Evolutionary conservation across 2,888 invertebrate species (phyloP).

Genomic region (Agrotis ipsilon): DNA sequence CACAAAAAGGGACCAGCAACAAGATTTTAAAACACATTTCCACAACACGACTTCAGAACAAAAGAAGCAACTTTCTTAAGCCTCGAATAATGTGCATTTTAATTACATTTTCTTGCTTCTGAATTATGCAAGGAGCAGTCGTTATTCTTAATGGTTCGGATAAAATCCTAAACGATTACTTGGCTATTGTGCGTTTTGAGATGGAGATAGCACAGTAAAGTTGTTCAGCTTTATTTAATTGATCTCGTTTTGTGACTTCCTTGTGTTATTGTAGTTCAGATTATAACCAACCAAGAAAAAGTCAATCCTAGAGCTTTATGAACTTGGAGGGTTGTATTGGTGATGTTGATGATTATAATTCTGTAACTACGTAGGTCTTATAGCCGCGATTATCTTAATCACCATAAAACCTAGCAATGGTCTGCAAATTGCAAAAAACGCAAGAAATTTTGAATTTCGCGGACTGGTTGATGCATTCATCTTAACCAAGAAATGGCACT

Average conservation of each 20-base stretch:
- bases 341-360: too few species aligned
- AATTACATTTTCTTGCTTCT: conserved; percentile 82
- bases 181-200: conserved; percentile 72
- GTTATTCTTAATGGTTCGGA: conserved; percentile 82
- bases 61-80: conserved; percentile 52
- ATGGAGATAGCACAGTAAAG: conserved; percentile 60
- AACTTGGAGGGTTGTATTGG: too few species aligned
- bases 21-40: conserved; percentile 74
- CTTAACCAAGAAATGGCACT: too few species aligned
- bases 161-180: conserved; percentile 81
- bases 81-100: conserved; percentile 81
- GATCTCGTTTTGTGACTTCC: conserved; percentile 42
- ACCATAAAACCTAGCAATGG: too few species aligned
- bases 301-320: too few species aligned
- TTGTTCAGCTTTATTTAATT: conserved; percentile 56
- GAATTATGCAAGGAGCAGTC: conserved; percentile 80
- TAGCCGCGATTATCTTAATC: too few species aligned
- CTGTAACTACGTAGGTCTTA: too few species aligned
- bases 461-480: too few species aligned
- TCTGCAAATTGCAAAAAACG: too few species aligned
- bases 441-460: too few species aligned
- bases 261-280: conserved; percentile 13
- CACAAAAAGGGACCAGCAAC: conserved; percentile 74
- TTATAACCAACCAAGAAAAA: too few species aligned
- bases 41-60: conserved; percentile 74